Conservation (phyloP, 1,140 invertebrate genomes). For the Gryllus bimaculatus region DNA sequence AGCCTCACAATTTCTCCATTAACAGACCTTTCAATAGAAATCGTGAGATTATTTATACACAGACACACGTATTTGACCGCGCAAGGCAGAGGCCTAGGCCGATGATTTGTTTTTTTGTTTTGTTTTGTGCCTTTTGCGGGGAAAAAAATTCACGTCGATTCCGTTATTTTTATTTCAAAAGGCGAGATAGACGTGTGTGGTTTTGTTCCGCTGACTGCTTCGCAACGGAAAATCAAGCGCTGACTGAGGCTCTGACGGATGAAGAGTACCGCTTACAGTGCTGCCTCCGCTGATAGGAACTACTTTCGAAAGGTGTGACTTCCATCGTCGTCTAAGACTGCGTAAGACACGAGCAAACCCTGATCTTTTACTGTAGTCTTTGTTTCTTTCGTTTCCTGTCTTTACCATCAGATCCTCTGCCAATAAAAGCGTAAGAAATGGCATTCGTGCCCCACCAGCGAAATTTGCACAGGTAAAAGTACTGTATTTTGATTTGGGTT, state of each 20-base stretch:
- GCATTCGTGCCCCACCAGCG: neutral
- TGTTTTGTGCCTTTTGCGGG: neutral
- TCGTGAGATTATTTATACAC: neutral
- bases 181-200: neutral
- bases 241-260: neutral
- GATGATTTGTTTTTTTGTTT: neutral
- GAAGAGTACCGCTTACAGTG: neutral
- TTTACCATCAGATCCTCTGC: too few species aligned
- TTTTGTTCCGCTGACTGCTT: neutral
- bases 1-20: conserved; percentile 13
- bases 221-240: neutral
- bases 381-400: too few species aligned
- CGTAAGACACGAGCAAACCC: too few species aligned
- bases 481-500: too few species aligned
- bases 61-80: neutral
- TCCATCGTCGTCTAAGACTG: too few species aligned
- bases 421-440: neutral
- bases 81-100: neutral
- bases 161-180: conserved; percentile 6
- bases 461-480: too few species aligned
- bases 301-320: neutral
- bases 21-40: conserved; percentile 9
- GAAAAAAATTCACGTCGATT: neutral
- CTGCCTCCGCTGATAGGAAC: neutral
- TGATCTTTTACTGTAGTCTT: too few species aligned